Base-by-base conservation (phyloP, 2,888 invertebrate species). In the Tortrix viridana region DNA sequence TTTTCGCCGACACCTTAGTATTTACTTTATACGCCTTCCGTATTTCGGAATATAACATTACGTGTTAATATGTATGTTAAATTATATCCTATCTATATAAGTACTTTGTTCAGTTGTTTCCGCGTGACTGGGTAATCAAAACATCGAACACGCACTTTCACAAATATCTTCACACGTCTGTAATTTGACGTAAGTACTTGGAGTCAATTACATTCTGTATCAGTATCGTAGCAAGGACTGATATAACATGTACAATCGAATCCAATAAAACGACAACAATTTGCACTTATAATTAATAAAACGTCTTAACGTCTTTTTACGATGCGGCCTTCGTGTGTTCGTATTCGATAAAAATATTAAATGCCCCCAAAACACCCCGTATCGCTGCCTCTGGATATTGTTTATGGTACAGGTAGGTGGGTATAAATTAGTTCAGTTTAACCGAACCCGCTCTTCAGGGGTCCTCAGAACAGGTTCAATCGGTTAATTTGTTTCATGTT, bases 341-440 rank as follows among this genome's bases (percentile, higher is more conserved):
- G 72, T 71, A 71, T 76, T 71, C 67, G 74, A 79, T 81, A 79
- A 82, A 76, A 83, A 76, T 81, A 81, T 81, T 80, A 77, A 75
- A 81, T 74, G 69, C 68, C 71, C 79, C 73, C 74, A 77, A 83
- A 84, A 77, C 74, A 81, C 76, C 76, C 76, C 76, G 75, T 74
- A 78, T 80, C 75, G 75, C 73, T 74, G 74, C 79, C 75, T 72
- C 76, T 77, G 75, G 74, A 80, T 82, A 82, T 89, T 87, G 86
- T 90, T 91, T 91, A 90, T 88, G 85, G 80, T 84, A 85, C 88
- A 82, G 80, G 81, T 80, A 82, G 80, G 81, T 80, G 81, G 76
- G 80, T 87, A 87, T 91, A 91, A 91, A 91, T 91, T 90, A 90
- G 91, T 89, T 86, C 89, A 86, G 78, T 87, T 76, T 84, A 88